Evolutionary conservation across 2,113 vertebrate genomes (phyloP), one percentile per base, ranked within the genome.

Genomic region (Machaerirhynchus nigripectus): DNA sequence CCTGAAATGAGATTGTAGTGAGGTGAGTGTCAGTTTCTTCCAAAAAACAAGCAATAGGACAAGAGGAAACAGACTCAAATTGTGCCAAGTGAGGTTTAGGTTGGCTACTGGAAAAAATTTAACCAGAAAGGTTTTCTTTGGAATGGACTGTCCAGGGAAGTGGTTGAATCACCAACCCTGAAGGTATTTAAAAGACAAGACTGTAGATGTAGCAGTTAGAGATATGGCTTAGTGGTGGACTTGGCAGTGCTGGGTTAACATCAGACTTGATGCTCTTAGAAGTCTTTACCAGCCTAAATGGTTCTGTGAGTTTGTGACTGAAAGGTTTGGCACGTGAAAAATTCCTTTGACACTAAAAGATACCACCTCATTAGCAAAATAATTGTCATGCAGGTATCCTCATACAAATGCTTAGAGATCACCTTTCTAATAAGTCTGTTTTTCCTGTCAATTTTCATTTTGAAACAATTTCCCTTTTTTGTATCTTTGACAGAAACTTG

Each of bases 121-220:
- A 67, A 60, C 6, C 21, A 27, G 44, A 87, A 68, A 9, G 0
- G 2, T 26, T 60, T 22, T 31, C 12, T 57, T 5, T 24, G 47
- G 31, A 69, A 69, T 4, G 28, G 14, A 3, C 6, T 64, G 20
- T 20, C 31, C 13, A 53, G 44, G 11, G 7, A 53, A 69, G 21
- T 33, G 28, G 3, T 33, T 49, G 46, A 71, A 13, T 37, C 73
- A n/a, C 22, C 18, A 17, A 0, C 4, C 1, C 1, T 52, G 37
- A n/a, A 74, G 10, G 31, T 37, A n/a, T 69, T 69, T 79, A n/a
- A 73, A 63, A 73, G 24, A 35, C 5, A 2, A 57, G 44, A 31
- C 26, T 19, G 19, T n/a, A 49, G 49, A 16, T n/a, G 16, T 20
- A 8, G 4, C 22, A 2, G 4, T 57, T 40, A 37, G 16, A 31